Conservation (phyloP, 2,797 vertebrate genomes). For the Meriones psammophilus region DNA sequence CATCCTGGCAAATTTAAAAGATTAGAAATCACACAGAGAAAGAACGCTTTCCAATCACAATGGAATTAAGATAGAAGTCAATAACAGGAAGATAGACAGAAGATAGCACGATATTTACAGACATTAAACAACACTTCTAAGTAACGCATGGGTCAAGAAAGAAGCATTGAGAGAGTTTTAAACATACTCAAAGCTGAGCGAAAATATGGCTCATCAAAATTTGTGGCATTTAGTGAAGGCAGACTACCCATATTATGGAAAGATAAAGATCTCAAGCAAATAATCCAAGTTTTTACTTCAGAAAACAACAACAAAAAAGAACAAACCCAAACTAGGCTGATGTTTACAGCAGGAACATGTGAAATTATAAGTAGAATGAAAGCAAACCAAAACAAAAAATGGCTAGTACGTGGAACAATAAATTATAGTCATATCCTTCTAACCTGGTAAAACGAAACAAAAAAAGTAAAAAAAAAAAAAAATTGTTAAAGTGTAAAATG, state of each 20-base stretch:
- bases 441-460: neutral
- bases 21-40: conserved; percentile 57
- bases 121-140: conserved; percentile 21
- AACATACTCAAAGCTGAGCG: conserved; percentile 15
- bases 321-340: neutral
- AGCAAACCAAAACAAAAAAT: conserved; percentile 1
- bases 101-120: conserved; percentile 37
- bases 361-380: neutral
- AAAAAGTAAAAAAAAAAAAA: neutral
- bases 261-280: neutral
- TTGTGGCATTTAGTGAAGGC: neutral
- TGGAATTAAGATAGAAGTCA: conserved; percentile 59
- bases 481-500: neutral
- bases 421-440: neutral
- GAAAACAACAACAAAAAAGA: conserved; percentile 19
- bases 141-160: conserved; percentile 10
- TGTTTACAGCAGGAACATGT: conserved; percentile 2
- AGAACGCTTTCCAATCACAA: conserved; percentile 9
- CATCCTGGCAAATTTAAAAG: conserved; percentile 58
- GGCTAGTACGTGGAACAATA: neutral
- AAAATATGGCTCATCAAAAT: conserved; percentile 45
- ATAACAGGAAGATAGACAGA: neutral
- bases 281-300: conserved; percentile 14
- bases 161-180: conserved; percentile 16
- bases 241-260: neutral